Evolutionary conservation across 2,797 vertebrate species (phyloP).

Genomic region (Tokudaia muenninki): DNA sequence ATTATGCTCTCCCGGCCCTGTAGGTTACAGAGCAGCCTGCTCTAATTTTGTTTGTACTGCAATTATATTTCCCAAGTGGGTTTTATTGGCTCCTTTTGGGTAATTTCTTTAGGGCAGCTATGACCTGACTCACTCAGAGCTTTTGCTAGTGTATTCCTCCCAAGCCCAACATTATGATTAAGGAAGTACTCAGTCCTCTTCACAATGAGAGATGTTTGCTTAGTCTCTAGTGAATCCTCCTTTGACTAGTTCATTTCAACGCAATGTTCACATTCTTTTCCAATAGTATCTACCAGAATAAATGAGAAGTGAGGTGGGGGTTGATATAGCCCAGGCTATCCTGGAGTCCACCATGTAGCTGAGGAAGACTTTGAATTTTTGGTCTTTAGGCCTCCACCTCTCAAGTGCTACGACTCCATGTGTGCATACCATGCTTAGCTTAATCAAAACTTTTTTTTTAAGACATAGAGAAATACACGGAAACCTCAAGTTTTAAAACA

Average conservation of each 20-base stretch:
- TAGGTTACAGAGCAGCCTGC: neutral
- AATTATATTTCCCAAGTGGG: neutral
- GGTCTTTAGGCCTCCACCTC: neutral
- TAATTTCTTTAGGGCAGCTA: neutral
- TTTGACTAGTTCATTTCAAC: slow-evolving; percentile 3
- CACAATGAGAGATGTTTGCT: neutral
- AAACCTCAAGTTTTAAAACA: neutral
- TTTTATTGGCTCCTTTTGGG: neutral
- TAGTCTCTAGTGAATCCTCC: neutral
- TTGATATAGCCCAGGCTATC: neutral
- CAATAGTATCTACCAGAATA: neutral
- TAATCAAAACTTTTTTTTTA: neutral
- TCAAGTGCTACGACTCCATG: neutral
- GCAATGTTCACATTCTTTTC: neutral
- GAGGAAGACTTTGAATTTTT: neutral
- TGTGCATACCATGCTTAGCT: neutral
- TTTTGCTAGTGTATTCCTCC: neutral
- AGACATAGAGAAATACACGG: neutral
- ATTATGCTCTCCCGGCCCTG: neutral
- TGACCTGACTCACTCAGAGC: neutral
- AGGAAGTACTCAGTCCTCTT: neutral
- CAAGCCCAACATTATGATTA: neutral
- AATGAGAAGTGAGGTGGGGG: neutral
- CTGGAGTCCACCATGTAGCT: neutral
- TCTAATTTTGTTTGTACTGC: slow-evolving; percentile 41